Evolutionary conservation across 2,888 invertebrate genomes (phyloP).

Genomic region (Thymelicus acteon): DNA sequence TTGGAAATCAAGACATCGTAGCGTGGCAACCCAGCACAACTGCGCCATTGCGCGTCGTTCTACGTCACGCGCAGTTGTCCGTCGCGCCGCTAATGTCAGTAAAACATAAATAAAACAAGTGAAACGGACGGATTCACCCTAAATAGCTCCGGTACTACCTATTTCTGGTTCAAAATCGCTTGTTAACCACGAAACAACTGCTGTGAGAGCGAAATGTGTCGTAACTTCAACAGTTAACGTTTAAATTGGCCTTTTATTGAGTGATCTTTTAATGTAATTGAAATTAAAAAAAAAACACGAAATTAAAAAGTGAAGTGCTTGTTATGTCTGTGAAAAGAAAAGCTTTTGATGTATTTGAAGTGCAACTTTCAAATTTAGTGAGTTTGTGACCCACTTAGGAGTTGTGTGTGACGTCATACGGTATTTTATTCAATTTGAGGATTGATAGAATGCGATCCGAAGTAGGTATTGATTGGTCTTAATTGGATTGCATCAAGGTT

Average conservation of each 20-base stretch:
- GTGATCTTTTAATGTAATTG: background rate
- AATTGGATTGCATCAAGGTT: slow-evolving; percentile 34
- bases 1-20: background rate
- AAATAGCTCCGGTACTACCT: slow-evolving; percentile 27
- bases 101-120: slow-evolving; percentile 57
- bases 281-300: background rate
- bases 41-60: slow-evolving; percentile 69
- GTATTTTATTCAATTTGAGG: slow-evolving; percentile 38
- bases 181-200: background rate
- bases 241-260: background rate
- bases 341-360: slow-evolving; percentile 4
- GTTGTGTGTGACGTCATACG: slow-evolving; percentile 56
- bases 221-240: slow-evolving; percentile 15
- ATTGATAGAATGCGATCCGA: slow-evolving; percentile 18
- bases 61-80: slow-evolving; percentile 52
- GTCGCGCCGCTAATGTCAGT: slow-evolving; percentile 52
- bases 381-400: slow-evolving; percentile 52
- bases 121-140: slow-evolving; percentile 38
- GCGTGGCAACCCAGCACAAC: slow-evolving; percentile 58
- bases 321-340: slow-evolving; percentile 1
- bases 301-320: slow-evolving; percentile 7
- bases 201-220: slow-evolving; percentile 7
- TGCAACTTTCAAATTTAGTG: slow-evolving; percentile 53
- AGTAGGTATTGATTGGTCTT: slow-evolving; percentile 26
- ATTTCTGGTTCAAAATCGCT: slow-evolving; percentile 25